phyloP scores from a whole-genome alignment of 2,888 invertebrate genomes.

The Epistrophe eligans region DNA sequence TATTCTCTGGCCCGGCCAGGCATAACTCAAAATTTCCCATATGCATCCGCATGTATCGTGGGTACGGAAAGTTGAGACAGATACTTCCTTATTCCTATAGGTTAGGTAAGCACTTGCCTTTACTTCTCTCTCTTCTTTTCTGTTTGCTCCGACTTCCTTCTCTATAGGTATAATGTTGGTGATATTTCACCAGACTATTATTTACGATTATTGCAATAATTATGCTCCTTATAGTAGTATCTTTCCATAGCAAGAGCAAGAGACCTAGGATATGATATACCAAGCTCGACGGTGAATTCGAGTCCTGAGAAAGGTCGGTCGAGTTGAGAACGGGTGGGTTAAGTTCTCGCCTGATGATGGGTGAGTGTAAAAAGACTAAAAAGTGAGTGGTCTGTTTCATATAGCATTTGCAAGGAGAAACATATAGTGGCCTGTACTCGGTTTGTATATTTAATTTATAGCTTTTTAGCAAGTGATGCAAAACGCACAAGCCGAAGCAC shows the following conservation, averaged over 20 bases:
- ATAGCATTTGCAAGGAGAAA: conserved; percentile 47
- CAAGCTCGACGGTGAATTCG: conserved; percentile 24
- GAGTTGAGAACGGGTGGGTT: background rate
- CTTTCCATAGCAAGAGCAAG: conserved; percentile 30
- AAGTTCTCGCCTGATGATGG: background rate
- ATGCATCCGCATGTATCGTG: conserved; percentile 64
- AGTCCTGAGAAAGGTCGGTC: background rate
- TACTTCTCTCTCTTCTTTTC: conserved; percentile 28
- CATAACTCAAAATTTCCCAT: conserved; percentile 70
- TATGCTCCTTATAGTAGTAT: conserved; percentile 73
- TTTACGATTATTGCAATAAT: conserved; percentile 77
- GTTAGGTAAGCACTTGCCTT: conserved; percentile 65
- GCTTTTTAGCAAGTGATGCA: conserved; percentile 63
- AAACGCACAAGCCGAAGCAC: conserved; percentile 45
- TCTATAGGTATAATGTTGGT: conserved; percentile 58
- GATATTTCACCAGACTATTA: conserved; percentile 76
- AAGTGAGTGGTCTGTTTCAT: conserved; percentile 68
- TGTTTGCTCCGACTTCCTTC: conserved; percentile 21
- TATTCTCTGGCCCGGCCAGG: conserved; percentile 47
- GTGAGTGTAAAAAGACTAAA: conserved; percentile 39
- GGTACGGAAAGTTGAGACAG: conserved; percentile 55
- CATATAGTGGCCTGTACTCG: conserved; percentile 42
- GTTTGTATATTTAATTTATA: conserved; percentile 63
- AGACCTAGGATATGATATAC: conserved; percentile 36
- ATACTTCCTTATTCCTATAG: conserved; percentile 53